Evolutionary conservation across 2,888 invertebrate genomes (phyloP).

Genomic region (Schizaphis graminum): DNA sequence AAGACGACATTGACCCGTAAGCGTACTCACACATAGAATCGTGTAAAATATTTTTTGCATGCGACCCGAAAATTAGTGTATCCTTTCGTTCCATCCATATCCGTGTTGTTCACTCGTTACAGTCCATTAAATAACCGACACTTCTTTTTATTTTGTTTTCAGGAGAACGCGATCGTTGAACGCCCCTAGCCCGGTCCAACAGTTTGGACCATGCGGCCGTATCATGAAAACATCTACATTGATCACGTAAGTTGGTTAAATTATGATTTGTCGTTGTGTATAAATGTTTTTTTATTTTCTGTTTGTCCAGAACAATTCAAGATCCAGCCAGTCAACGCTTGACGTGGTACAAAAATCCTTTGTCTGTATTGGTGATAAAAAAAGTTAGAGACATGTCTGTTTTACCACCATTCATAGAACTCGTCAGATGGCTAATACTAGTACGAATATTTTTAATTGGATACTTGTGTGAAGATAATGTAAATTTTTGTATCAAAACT

Average conservation of each 20-base stretch:
- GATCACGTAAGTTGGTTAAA: constrained; percentile 87
- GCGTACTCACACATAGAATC: not conserved
- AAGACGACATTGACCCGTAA: constrained; percentile 39
- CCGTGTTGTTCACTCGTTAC: not conserved
- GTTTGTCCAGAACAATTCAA: constrained; percentile 87
- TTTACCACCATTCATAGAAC: constrained; percentile 89
- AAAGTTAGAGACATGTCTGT: constrained; percentile 94
- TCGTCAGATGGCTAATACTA: constrained; percentile 93
- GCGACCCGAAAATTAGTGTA: not conserved
- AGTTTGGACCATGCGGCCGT: constrained; percentile 98
- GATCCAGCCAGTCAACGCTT: constrained; percentile 96
- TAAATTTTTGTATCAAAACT: not conserved
- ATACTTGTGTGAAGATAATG: not conserved
- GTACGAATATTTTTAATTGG: constrained; percentile 73
- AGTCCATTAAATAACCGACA: no score
- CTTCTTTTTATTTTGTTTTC: constrained; percentile 71
- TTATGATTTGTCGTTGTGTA: not conserved
- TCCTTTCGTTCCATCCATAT: not conserved
- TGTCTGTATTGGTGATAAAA: constrained; percentile 96
- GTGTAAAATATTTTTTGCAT: not conserved
- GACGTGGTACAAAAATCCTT: constrained; percentile 96
- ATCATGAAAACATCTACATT: constrained; percentile 97
- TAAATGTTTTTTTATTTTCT: not conserved
- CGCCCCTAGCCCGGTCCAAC: constrained; percentile 95
- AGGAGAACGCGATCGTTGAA: constrained; percentile 95